Evolutionary conservation across 2,113 vertebrate species (phyloP).

Genomic region (Phycodurus eques): DNA sequence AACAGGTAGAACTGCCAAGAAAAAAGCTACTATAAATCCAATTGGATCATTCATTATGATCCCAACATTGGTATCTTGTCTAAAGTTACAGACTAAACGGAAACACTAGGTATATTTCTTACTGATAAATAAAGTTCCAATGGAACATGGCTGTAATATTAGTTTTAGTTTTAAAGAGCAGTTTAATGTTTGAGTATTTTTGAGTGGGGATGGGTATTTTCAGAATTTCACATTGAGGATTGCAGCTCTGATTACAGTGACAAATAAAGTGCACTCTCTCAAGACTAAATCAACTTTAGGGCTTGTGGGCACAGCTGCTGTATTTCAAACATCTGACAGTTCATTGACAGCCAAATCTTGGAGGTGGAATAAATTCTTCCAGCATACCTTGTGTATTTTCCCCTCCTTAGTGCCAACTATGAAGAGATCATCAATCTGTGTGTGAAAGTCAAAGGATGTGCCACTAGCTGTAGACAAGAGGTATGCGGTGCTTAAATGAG

Average conservation of each 20-base stretch:
- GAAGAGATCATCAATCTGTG: slow-evolving; percentile 87
- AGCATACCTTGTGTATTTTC: slow-evolving; percentile 93
- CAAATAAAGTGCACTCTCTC: slow-evolving; percentile 16
- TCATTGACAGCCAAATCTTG: slow-evolving; percentile 25
- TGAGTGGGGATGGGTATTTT: slow-evolving; percentile 10
- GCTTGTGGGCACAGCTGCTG: slow-evolving; percentile 29
- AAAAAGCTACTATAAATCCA: too few species aligned
- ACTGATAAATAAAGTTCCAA: too few species aligned
- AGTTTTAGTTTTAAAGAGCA: not conserved
- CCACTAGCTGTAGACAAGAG: slow-evolving; percentile 74
- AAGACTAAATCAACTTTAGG: slow-evolving; percentile 9
- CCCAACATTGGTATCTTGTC: too few species aligned
- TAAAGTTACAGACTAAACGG: too few species aligned
- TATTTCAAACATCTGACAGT: slow-evolving; percentile 27
- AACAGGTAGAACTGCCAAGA: too few species aligned
- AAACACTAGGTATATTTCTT: too few species aligned
- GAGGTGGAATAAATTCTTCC: slow-evolving; percentile 10
- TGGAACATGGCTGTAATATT: too few species aligned
- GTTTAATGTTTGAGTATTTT: not conserved
- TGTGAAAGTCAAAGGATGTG: slow-evolving; percentile 91
- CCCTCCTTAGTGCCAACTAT: slow-evolving; percentile 92
- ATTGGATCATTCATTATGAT: too few species aligned
- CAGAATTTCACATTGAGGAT: not conserved
- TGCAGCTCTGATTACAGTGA: slow-evolving; percentile 15
- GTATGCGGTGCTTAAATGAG: slow-evolving; percentile 4